Conservation (phyloP, 2,888 invertebrate genomes). For the Sinelater perroti region DNA sequence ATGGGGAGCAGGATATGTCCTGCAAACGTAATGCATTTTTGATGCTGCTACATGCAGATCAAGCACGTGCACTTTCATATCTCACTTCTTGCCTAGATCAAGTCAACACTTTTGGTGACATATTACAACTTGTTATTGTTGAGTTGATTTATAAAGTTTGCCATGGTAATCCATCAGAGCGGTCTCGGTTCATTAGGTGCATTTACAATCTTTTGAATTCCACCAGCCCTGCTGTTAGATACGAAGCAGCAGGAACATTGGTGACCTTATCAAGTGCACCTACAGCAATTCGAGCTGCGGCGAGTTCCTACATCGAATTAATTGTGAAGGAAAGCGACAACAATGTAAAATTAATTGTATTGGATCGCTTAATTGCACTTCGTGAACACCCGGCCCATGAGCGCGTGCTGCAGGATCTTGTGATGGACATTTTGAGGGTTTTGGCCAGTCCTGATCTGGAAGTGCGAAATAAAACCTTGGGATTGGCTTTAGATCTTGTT, state of each 20-base stretch:
- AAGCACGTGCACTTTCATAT: constrained; percentile 92
- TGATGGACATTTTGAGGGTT: constrained; percentile 98
- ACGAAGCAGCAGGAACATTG: constrained; percentile 98
- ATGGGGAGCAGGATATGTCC: constrained; percentile 98
- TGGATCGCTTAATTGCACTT: constrained; percentile 90
- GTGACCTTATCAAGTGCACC: constrained; percentile 97
- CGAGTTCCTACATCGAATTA: constrained; percentile 97
- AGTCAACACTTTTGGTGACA: constrained; percentile 95
- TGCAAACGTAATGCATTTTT: constrained; percentile 99
- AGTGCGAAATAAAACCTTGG: constrained; percentile 67
- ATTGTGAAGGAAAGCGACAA: constrained; percentile 99
- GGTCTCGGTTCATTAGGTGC: constrained; percentile 96
- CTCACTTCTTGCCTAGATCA: constrained; percentile 93
- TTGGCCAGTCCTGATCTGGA: constrained; percentile 93
- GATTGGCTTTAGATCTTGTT: constrained; percentile 84
- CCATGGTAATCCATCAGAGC: constrained; percentile 93
- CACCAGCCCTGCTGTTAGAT: constrained; percentile 93
- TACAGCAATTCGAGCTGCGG: constrained; percentile 88
- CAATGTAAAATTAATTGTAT: constrained; percentile 98
- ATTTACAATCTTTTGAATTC: constrained; percentile 98
- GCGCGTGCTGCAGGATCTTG: constrained; percentile 85
- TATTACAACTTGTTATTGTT: constrained; percentile 96
- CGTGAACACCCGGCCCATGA: constrained; percentile 85
- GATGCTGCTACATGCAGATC: constrained; percentile 97
- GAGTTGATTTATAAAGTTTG: constrained; percentile 99